phyloP scores from a whole-genome alignment of 2,888 invertebrate species.

The Lycophotia porphyrea region DNA sequence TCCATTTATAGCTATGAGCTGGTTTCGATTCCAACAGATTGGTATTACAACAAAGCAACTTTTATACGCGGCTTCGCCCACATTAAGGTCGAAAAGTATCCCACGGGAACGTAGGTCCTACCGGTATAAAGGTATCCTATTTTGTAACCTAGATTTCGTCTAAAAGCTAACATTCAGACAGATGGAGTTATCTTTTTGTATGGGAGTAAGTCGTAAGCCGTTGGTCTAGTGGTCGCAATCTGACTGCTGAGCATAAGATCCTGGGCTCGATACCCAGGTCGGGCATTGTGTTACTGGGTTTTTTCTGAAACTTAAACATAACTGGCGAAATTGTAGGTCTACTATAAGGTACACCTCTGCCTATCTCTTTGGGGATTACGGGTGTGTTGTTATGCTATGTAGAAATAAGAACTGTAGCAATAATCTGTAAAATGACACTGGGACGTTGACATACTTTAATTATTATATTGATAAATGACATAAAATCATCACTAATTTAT shows the following conservation, averaged over 20 bases:
- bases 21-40: background rate
- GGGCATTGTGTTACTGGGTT: too few species aligned
- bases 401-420: too few species aligned
- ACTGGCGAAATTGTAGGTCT: too few species aligned
- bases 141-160: background rate
- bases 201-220: too few species aligned
- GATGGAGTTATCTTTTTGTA: background rate
- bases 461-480: background rate
- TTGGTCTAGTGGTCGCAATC: too few species aligned
- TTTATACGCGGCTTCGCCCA: background rate
- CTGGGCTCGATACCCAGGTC: too few species aligned
- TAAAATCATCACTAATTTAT: background rate
- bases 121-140: background rate
- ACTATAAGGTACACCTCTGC: too few species aligned
- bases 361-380: too few species aligned
- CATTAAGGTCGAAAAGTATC: background rate
- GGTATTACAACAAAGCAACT: background rate
- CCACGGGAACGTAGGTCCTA: background rate
- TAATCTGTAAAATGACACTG: background rate
- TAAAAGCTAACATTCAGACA: background rate
- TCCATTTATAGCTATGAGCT: background rate
- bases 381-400: too few species aligned
- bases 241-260: too few species aligned
- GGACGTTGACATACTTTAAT: background rate
- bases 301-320: too few species aligned